These are phyloP conservation scores for Enoplosus armatus DNA, from an alignment of 2,797 vertebrate genomes.

Conservation along the genomic window DNA sequence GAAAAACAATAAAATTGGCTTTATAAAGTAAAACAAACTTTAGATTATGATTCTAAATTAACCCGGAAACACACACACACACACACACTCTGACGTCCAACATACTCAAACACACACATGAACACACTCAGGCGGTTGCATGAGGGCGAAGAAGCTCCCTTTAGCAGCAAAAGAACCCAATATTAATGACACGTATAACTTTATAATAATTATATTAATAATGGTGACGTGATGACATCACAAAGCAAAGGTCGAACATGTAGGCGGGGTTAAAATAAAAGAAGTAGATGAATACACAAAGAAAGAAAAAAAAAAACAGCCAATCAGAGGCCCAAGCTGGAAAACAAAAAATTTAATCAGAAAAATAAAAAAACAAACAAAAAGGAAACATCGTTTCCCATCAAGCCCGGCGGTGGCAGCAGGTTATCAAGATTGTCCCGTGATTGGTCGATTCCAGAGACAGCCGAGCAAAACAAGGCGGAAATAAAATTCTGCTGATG, in stretches of 20 bases:
- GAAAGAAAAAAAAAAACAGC: conserved; percentile 35
- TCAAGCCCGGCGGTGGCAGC: conserved; percentile 50
- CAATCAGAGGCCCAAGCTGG: conserved; percentile 58
- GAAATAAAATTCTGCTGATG: conserved; percentile 15
- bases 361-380: background rate
- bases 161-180: conserved; percentile 63
- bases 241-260: conserved; percentile 32
- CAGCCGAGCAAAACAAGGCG: conserved; percentile 26
- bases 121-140: conserved; percentile 28
- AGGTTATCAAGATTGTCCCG: conserved; percentile 69
- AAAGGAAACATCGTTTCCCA: conserved; percentile 51
- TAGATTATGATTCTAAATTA: conserved; percentile 51
- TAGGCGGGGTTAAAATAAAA: conserved; percentile 60
- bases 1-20: conserved; percentile 35
- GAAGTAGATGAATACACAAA: conserved; percentile 39
- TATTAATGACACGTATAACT: conserved; percentile 37
- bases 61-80: conserved; percentile 25
- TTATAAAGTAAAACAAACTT: conserved; percentile 55
- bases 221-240: conserved; percentile 58
- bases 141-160: conserved; percentile 47
- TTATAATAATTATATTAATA: conserved; percentile 47
- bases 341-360: conserved; percentile 25
- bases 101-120: conserved; percentile 18
- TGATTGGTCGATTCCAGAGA: conserved; percentile 58
- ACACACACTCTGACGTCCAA: conserved; percentile 2